phyloP scores from a whole-genome alignment of 2,888 invertebrate species.

The Helobdella robusta region DNA sequence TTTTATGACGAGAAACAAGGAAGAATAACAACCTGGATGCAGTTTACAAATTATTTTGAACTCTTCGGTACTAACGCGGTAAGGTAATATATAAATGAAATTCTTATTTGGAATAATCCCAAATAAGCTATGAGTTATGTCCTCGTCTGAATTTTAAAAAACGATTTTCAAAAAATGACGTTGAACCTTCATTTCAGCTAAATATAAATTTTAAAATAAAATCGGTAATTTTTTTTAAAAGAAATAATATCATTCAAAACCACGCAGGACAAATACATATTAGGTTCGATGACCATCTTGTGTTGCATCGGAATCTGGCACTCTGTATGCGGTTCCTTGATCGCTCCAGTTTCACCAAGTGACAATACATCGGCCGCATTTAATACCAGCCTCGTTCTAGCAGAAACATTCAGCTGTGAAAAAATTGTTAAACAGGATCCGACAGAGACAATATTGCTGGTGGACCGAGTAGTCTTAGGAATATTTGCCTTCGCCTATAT shows the following conservation, averaged over 20 bases:
- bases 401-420: not conserved
- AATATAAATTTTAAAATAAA: not conserved
- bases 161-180: not conserved
- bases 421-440: constrained; percentile 6
- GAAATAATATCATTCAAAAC: too few species aligned
- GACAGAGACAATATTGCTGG: not conserved
- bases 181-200: not conserved
- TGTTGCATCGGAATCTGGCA: constrained; percentile 26
- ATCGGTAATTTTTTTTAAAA: not conserved
- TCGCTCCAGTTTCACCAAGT: constrained; percentile 7
- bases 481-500: constrained; percentile 19
- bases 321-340: constrained; percentile 19
- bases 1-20: too few species aligned
- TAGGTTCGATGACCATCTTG: constrained; percentile 27
- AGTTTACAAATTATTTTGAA: too few species aligned
- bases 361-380: too few species aligned
- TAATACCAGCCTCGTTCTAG: not conserved
- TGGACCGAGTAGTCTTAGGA: constrained; percentile 22
- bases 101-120: too few species aligned
- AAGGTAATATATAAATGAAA: too few species aligned
- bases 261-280: constrained; percentile 28
- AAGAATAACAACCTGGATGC: too few species aligned
- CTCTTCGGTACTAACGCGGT: too few species aligned
- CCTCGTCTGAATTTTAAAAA: too few species aligned
- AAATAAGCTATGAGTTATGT: too few species aligned